Base-by-base conservation (phyloP, 2,113 vertebrate species). In the Empidonax alnorum region DNA sequence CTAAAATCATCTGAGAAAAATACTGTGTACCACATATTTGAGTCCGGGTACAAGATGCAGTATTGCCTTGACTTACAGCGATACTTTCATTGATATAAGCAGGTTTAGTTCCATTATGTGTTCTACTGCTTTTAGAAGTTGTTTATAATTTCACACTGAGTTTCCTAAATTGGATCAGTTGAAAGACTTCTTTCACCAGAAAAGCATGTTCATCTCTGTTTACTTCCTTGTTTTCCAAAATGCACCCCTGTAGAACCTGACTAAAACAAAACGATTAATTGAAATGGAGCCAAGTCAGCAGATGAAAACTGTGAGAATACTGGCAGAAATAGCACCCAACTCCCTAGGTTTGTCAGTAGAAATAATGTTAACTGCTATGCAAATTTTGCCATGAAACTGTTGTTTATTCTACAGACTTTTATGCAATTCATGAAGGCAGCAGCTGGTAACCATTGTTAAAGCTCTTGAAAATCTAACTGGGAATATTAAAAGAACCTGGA, bases 181-280 rank as follows among this genome's bases (percentile, higher is more conserved):
- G 55, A 67, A 77, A 75, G 67, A 23, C 12, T 41, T 74, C 10
- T 41, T 74, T 85, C 83, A 16, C 69, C 44, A 92, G 47, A 75
- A 89, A 77, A 74, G 8, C 35, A 39, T 77, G 67, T 59, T 96
- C 71, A 37, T 85, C 35, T 80, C 30, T 90, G 49, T 83, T 94
- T 79, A 66, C 39, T 77, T 87, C 56, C 71, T 73, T 78, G 66
- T 90, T 96, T 96, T 93, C 61, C 71, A 92, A 93, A 94, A 72
- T 72, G 27, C 47, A 83, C 12, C 14, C 39, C 27, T 1, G 1
- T 49, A 91, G 52, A 93, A 89, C 11, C 39, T 75, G 44, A 67
- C 66, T 87, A 56, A 89, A 89, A 84, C 84, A 93, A 94, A 94
- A 65, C 6, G 31, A 90, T 91, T 84, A 89, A n/a, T 35, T 87